Conservation (phyloP, 2,797 vertebrate species). For the Dendrocincla fuliginosa region DNA sequence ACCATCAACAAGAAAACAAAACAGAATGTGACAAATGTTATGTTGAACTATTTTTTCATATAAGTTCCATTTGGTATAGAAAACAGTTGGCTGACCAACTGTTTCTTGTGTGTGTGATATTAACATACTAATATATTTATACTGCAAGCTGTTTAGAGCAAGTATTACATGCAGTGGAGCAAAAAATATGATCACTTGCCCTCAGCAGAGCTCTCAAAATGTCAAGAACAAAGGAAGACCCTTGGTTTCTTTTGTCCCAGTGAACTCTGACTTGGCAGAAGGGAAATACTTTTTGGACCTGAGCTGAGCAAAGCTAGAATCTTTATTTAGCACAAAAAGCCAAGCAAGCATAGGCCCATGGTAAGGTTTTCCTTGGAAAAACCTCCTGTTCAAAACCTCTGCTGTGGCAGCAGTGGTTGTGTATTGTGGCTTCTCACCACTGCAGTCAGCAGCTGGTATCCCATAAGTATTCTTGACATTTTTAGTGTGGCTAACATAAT, state of each 20-base stretch:
- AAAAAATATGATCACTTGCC: not conserved
- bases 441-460: too few relatives aligned
- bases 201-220: not conserved
- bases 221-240: not conserved
- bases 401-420: not conserved
- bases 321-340: not conserved
- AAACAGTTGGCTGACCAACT: not conserved
- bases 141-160: not conserved
- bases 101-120: not conserved
- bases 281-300: not conserved
- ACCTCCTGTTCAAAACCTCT: not conserved
- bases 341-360: not conserved
- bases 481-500: too few relatives aligned
- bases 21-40: not conserved
- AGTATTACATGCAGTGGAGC: not conserved
- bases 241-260: not conserved
- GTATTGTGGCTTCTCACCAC: too few relatives aligned
- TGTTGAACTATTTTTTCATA: not conserved
- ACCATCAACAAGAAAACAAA: not conserved
- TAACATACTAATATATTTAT: not conserved
- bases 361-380: not conserved
- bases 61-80: not conserved
- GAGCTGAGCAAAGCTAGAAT: not conserved
- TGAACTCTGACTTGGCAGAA: not conserved
- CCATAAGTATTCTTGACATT: too few relatives aligned